phyloP scores from a whole-genome alignment of 1,140 invertebrate species.

The Dreissena rostriformis region DNA sequence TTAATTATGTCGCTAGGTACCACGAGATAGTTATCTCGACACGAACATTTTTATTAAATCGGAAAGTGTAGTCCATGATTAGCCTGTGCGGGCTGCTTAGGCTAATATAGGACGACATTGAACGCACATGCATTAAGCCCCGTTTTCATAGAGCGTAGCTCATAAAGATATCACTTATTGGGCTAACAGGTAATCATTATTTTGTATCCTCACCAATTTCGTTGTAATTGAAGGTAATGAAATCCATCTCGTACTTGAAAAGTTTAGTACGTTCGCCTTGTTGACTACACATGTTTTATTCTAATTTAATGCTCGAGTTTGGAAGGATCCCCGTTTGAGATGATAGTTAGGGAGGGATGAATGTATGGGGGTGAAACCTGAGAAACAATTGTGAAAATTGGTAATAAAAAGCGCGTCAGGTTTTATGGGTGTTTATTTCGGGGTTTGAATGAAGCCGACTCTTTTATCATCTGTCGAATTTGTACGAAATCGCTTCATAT shows the following conservation, averaged over 20 bases:
- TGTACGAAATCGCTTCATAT: constrained; percentile 35
- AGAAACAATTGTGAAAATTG: constrained; percentile 54
- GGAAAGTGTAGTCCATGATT: too few species aligned
- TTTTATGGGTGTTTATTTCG: constrained; percentile 33
- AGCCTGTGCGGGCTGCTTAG: too few species aligned
- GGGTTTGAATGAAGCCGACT: constrained; percentile 1
- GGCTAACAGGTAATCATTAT: constrained; percentile 43
- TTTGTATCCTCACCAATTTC: constrained; percentile 44
- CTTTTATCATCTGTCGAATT: constrained; percentile 20
- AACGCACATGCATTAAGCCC: too few species aligned
- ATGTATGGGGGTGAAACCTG: constrained; percentile 26
- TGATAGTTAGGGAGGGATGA: constrained; percentile 40
- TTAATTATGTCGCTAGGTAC: too few species aligned
- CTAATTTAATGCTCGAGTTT: constrained; percentile 49
- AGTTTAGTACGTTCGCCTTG: constrained; percentile 26
- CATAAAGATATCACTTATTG: constrained; percentile 52
- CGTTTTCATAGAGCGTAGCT: not conserved
- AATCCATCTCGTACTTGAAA: constrained; percentile 31
- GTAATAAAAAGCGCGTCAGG: constrained; percentile 41
- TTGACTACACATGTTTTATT: constrained; percentile 34
- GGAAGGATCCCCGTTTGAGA: constrained; percentile 2
- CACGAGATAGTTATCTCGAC: too few species aligned
- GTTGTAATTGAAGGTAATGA: constrained; percentile 45
- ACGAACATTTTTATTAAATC: too few species aligned
- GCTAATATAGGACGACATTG: too few species aligned